phyloP scores from a whole-genome alignment of 1,140 invertebrate genomes.

The Drosophila parabipectinata region DNA sequence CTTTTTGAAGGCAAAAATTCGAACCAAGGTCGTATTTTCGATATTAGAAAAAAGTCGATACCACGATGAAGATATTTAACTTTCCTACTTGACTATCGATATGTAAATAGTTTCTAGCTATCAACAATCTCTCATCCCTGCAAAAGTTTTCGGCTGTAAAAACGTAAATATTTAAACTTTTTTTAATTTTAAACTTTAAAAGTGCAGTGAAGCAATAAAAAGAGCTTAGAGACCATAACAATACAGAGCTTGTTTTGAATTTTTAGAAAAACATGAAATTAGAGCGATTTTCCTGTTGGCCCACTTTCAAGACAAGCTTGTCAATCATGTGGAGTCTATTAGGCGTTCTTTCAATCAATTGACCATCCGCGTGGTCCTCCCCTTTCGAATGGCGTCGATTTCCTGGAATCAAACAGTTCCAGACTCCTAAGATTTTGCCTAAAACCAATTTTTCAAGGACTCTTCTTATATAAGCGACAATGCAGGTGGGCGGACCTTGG shows the following conservation, averaged over 20 bases:
- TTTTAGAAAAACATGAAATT: too few species aligned
- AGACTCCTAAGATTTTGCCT: too few species aligned
- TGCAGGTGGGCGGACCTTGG: slow-evolving; percentile 41
- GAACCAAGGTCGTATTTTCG: too few species aligned
- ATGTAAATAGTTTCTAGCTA: too few species aligned
- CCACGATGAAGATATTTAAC: too few species aligned
- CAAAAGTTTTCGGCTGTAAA: slow-evolving; percentile 33
- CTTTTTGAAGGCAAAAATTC: too few species aligned
- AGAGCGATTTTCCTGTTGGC: not conserved
- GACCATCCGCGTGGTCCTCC: slow-evolving; percentile 4
- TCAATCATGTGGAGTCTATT: slow-evolving; percentile 21
- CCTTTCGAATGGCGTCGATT: not conserved
- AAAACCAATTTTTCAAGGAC: slow-evolving; percentile 18
- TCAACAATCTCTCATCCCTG: not conserved
- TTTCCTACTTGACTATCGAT: too few species aligned
- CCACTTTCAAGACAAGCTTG: slow-evolving; percentile 1
- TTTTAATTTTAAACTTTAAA: slow-evolving; percentile 2
- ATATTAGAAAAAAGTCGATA: too few species aligned
- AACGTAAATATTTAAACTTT: slow-evolving; percentile 44
- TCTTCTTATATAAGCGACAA: slow-evolving; percentile 44
- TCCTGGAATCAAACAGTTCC: not conserved
- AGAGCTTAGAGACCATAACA: too few species aligned
- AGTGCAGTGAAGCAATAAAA: slow-evolving; percentile 8
- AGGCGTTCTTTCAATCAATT: slow-evolving; percentile 7
- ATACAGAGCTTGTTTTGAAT: not conserved